Evolutionary conservation across 2,113 vertebrate species (phyloP).

Genomic region (Cheilinus undulatus): DNA sequence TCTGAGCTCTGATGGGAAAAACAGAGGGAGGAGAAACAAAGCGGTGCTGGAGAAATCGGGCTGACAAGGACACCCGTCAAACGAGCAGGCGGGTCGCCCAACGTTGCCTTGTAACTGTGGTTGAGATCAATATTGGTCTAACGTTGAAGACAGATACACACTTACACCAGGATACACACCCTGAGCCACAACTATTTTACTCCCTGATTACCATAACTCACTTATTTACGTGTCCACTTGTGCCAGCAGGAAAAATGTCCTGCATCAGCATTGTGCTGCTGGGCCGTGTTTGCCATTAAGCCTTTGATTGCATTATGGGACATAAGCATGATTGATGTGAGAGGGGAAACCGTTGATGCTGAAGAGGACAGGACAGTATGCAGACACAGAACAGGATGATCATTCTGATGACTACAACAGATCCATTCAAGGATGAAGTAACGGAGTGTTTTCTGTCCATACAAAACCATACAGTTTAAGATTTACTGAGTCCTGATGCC

Average conservation of each 20-base stretch:
- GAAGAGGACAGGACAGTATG: conserved; percentile 46
- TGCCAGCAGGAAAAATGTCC: conserved; percentile 74
- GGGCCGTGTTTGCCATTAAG: conserved; percentile 75
- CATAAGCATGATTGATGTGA: conserved; percentile 81
- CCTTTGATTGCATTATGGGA: conserved; percentile 81
- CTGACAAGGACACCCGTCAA: conserved; percentile 81
- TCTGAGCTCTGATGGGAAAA: conserved; percentile 27
- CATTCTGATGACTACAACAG: conserved; percentile 43
- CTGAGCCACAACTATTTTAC: conserved; percentile 33
- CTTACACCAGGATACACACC: conserved; percentile 9
- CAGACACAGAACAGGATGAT: conserved; percentile 31
- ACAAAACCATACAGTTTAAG: no score
- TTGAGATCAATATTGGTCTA: conserved; percentile 73
- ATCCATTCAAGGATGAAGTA: conserved; percentile 1
- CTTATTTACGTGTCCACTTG: conserved; percentile 74
- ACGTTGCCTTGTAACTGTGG: conserved; percentile 44
- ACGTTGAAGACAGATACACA: conserved; percentile 27
- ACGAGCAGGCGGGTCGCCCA: conserved; percentile 54
- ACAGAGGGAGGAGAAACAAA: conserved; percentile 53
- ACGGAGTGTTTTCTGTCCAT: no score
- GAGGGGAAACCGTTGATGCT: conserved; percentile 56
- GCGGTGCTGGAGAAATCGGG: conserved; percentile 47
- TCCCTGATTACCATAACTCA: conserved; percentile 71
- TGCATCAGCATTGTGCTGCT: conserved; percentile 73
- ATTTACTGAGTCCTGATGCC: no score